Conservation (phyloP, 2,888 invertebrate genomes). For the Parnassius orleans region DNA sequence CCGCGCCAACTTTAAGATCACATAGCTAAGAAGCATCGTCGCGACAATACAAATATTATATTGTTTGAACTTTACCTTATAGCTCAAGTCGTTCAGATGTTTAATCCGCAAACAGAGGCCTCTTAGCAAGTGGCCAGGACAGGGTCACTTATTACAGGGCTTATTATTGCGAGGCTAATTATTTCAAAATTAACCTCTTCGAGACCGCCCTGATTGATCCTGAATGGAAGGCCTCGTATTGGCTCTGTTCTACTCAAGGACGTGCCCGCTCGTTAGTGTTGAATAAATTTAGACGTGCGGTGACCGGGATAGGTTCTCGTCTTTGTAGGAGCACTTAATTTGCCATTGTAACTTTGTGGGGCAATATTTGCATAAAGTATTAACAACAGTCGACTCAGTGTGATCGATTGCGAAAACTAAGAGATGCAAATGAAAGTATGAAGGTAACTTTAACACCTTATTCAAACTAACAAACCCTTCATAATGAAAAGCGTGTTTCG, state of each 20-base stretch:
- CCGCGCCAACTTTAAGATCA: too few relatives aligned
- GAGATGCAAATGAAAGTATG: too few relatives aligned
- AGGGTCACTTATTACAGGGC: not conserved
- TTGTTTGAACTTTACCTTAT: too few relatives aligned
- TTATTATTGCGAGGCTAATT: conserved; percentile 26
- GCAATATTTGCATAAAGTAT: not conserved
- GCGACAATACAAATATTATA: too few relatives aligned
- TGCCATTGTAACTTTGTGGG: conserved; percentile 10
- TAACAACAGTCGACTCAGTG: too few relatives aligned
- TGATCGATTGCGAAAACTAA: too few relatives aligned
- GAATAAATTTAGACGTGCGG: conserved; percentile 18
- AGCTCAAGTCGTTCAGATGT: too few relatives aligned
- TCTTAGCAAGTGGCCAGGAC: conserved; percentile 6
- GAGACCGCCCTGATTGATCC: conserved; percentile 27
- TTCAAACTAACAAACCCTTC: too few relatives aligned
- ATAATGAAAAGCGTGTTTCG: too few relatives aligned
- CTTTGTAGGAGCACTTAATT: conserved; percentile 20
- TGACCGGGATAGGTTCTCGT: conserved; percentile 5
- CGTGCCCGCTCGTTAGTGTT: conserved; percentile 22
- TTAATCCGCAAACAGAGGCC: conserved; percentile 34
- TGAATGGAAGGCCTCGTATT: conserved; percentile 15
- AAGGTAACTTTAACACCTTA: too few relatives aligned
- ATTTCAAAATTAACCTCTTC: conserved; percentile 34
- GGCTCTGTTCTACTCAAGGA: conserved; percentile 29
- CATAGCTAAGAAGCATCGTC: too few relatives aligned